Conservation (phyloP, 2,888 invertebrate species). For the Orthosia gothica region DNA sequence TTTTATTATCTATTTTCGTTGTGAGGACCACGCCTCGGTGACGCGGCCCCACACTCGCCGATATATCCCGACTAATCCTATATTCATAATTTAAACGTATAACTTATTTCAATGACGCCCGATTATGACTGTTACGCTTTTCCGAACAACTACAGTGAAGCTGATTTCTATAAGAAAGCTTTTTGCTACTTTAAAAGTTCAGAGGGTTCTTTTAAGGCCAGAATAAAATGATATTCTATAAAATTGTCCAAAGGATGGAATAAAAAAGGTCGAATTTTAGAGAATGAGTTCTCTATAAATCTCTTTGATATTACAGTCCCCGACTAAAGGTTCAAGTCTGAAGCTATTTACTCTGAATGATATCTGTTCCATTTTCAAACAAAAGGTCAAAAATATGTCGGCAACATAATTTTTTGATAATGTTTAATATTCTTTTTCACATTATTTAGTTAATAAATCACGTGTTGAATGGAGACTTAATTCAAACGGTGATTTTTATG, state of each 20-base stretch:
- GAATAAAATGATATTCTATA: slow-evolving; percentile 56
- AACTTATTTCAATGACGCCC: slow-evolving; percentile 44
- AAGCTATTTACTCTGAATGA: slow-evolving; percentile 44
- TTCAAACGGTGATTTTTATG: slow-evolving; percentile 84
- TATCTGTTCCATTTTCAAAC: slow-evolving; percentile 44
- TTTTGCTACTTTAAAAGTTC: slow-evolving; percentile 42
- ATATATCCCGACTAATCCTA: slow-evolving; percentile 56
- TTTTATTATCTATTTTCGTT: slow-evolving; percentile 91
- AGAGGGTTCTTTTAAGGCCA: slow-evolving; percentile 42
- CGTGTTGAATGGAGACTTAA: slow-evolving; percentile 84
- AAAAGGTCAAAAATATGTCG: slow-evolving; percentile 41
- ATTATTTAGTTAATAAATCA: slow-evolving; percentile 78
- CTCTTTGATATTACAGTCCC: slow-evolving; percentile 46
- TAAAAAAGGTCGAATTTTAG: slow-evolving; percentile 62
- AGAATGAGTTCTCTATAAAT: slow-evolving; percentile 62
- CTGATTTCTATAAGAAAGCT: slow-evolving; percentile 18
- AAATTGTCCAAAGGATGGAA: slow-evolving; percentile 52
- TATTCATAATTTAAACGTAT: slow-evolving; percentile 59
- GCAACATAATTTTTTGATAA: slow-evolving; percentile 54
- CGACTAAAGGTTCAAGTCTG: slow-evolving; percentile 37
- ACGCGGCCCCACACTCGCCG: slow-evolving; percentile 60
- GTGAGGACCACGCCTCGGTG: slow-evolving; percentile 76
- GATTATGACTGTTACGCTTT: slow-evolving; percentile 20
- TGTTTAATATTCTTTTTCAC: slow-evolving; percentile 56
- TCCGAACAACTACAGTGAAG: slow-evolving; percentile 5